Base-by-base conservation (phyloP, 2,113 vertebrate genomes). In the Cyanoderma ruficeps region DNA sequence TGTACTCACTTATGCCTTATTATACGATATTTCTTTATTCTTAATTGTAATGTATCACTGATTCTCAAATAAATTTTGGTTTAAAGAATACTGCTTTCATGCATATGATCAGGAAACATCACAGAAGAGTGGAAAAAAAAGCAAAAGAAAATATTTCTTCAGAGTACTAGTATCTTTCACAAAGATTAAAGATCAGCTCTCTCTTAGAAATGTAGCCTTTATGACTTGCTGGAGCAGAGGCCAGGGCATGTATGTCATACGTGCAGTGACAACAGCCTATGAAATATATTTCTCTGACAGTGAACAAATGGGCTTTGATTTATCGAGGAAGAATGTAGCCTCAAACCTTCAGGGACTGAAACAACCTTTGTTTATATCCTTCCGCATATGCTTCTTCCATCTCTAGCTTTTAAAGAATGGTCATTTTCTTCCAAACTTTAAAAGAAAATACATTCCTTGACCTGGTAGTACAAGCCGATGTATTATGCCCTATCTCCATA, bases 211-310 rank as follows among this genome's bases (percentile, higher is more conserved):
- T 63, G 8, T 69, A 89, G 23, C 17, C 9, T 94, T 95, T 92
- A 55, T 93, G 88, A 94, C 83, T 72, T 92, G 53, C 44, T 93
- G 76, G 37, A 96, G 80, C 44, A 87, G 79, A 80, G 65, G 53
- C 41, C 46, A 41, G 60, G 65, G 49, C 49, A 69, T 49, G 9
- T 33, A 37, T 68, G n/a, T 86, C 65, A 61, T 68, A 41, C 56
- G 75, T 42, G 55, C 72, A 87, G 49, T 74, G 56, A 64, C 53
- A 92, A 53, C 20, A 74, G 50, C 56, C 86, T 78, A 0, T 64
- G 67, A 72, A 82, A 35, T 56, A 5, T 41, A 56, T 83, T 92
- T 90, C 60, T 83, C 42, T 93, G 71, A 37, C 68, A 76, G 49
- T 60, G 83, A 94, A 71, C 52, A 89, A 94, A 88, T 75, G 56